phyloP scores from a whole-genome alignment of 2,888 invertebrate species.

The Abscondita cerata region DNA sequence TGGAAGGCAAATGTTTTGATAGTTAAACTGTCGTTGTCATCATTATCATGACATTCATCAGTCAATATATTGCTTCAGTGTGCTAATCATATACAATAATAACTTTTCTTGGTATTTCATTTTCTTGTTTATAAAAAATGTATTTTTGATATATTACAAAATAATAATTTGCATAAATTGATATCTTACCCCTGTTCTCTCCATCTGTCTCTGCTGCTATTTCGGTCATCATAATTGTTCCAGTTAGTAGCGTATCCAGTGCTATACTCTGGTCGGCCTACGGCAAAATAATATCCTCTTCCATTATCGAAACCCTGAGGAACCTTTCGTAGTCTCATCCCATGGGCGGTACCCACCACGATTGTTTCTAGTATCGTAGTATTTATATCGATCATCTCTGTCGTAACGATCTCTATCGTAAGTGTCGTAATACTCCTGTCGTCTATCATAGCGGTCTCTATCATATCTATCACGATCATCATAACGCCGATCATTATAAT shows the following conservation, averaged over 20 bases:
- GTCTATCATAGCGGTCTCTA: conserved; percentile 50
- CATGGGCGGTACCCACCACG: conserved; percentile 59
- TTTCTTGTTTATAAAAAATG: too few species aligned
- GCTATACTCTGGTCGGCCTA: conserved; percentile 61
- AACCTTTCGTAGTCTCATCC: conserved; percentile 67
- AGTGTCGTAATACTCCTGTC: conserved; percentile 47
- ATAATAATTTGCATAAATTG: too few species aligned
- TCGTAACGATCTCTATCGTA: conserved; percentile 42
- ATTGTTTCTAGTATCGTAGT: conserved; percentile 31
- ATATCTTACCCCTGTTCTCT: conserved; percentile 58
- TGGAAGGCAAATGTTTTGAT: too few species aligned
- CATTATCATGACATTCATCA: too few species aligned
- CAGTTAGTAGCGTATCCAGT: conserved; percentile 45
- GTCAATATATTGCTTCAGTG: too few species aligned
- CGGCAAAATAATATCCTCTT: conserved; percentile 69
- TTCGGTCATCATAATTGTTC: conserved; percentile 40
- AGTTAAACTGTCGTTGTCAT: too few species aligned
- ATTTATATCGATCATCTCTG: conserved; percentile 21
- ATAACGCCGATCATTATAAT: conserved; percentile 34
- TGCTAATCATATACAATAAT: too few species aligned
- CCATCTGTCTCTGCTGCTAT: conserved; percentile 46
- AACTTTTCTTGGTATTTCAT: too few species aligned
- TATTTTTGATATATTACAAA: too few species aligned
- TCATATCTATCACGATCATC: conserved; percentile 56
- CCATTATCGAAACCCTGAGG: conserved; percentile 63